Evolutionary conservation across 2,888 invertebrate species (phyloP), one percentile per base, ranked within the genome.

Genomic region (Colletes collaris): DNA sequence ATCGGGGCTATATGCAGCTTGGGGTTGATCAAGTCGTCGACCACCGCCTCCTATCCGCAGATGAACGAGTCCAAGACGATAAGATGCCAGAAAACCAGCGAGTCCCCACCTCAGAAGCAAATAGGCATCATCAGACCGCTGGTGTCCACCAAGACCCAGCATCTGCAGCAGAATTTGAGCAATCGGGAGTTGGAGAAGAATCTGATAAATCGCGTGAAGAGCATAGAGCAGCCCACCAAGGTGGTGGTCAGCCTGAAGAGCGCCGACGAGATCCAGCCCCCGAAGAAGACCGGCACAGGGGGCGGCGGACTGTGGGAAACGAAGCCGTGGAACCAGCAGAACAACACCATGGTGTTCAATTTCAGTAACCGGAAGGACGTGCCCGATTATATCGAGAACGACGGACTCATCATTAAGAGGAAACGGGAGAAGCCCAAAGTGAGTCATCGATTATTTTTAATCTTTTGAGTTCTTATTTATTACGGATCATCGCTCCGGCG

Each of bases 331-430:
- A 93, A 93, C 79, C 94, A 95, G 85, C 94, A 95, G 90, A 96
- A 95, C 87, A 96, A 96, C 86, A 95, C 96, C 46, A 96, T 97
- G 94, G 97, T 97, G 84, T 98, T 98, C 94, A 97, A 98, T 94
- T 98, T 98, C 93, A 96, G 96, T 86, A 95, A 95, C 93, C 95
- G 96, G 91, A 97, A 96, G 93, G 97, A 97, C 90, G 97, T 97
- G 90, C 98, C 98, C 66, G 97, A 98, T 94, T 97, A 98, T 93
- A 97, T 98, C 91, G 97, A 97, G 93, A 97, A 97, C 94, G 97
- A 98, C 94, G 97, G 97, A 87, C 95, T 96, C 92, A 95, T 96
- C 87, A 95, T 96, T 88, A 95, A 95, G 88, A 94, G 94, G 90
- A 95, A 95, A 87, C 94, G 95, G 79, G 95, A 95, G 91, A 94